Evolutionary conservation across 2,113 vertebrate genomes (phyloP).

Genomic region (Campylorhamphus procurvoides): DNA sequence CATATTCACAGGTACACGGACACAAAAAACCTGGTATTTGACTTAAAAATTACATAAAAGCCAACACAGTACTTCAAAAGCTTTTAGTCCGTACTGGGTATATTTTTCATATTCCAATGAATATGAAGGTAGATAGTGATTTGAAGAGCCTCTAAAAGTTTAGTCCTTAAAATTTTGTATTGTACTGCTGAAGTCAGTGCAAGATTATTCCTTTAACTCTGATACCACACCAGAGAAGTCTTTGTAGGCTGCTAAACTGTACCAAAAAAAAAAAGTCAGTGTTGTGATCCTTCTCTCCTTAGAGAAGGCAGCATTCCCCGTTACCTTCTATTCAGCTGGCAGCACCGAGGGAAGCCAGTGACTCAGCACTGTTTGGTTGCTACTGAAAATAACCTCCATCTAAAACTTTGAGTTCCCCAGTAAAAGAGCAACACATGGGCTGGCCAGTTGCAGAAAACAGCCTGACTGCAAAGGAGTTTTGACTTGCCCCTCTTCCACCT

Average conservation of each 20-base stretch:
- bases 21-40: background rate
- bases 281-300: background rate
- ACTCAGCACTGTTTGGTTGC: background rate
- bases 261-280: background rate
- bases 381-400: background rate
- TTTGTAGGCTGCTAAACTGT: background rate
- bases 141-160: background rate
- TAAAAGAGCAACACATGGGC: background rate
- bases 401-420: background rate
- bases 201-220: background rate
- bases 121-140: background rate
- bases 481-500: background rate
- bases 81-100: background rate
- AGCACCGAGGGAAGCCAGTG: background rate
- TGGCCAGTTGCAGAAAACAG: background rate
- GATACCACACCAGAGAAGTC: background rate
- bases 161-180: background rate
- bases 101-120: background rate
- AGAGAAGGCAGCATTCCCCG: background rate
- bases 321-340: background rate
- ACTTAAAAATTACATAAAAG: background rate
- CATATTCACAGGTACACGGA: background rate
- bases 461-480: background rate
- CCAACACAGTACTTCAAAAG: background rate
- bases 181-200: background rate